A percentile compares a stretch with the other conserved stretches of the same genome.
Conservation (phyloP, 2,797 vertebrate species). For the Alexandromys oeconomus region DNA sequence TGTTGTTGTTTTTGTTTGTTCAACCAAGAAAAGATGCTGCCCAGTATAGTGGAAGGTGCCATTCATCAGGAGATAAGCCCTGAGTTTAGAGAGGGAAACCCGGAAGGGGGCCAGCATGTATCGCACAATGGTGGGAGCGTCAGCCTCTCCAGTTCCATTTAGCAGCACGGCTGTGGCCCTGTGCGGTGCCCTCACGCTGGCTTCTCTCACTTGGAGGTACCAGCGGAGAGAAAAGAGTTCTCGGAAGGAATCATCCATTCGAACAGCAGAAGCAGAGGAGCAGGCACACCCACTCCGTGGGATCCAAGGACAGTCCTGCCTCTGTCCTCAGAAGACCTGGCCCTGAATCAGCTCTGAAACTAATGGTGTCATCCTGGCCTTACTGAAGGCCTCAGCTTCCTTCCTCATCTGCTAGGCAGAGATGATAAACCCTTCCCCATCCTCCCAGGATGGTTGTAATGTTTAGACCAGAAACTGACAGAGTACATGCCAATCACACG, state of each 20-base stretch:
- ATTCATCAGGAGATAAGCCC: background rate
- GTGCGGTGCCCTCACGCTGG: background rate
- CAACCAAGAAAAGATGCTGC: background rate
- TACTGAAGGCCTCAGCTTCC: background rate
- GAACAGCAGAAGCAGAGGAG: background rate
- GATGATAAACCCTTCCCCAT: fast-evolving
- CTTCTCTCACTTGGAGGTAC: background rate
- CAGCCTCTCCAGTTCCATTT: background rate
- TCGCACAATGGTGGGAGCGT: fast-evolving
- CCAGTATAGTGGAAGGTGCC: background rate
- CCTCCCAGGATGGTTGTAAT: background rate
- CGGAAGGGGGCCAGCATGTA: background rate
- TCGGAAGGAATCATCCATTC: background rate
- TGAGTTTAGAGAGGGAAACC: background rate
- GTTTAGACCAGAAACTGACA: background rate
- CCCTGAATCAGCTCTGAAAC: background rate
- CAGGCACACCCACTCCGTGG: background rate
- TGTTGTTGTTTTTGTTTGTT: background rate
- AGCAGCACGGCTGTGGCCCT: background rate
- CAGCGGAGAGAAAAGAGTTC: background rate
- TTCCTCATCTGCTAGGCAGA: background rate
- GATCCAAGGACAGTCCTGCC: background rate
- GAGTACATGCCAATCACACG: background rate
- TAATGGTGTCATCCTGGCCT: background rate
- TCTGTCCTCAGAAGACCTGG: background rate